Conservation (phyloP, 2,113 vertebrate genomes). For the Cochlearius cochlearius region DNA sequence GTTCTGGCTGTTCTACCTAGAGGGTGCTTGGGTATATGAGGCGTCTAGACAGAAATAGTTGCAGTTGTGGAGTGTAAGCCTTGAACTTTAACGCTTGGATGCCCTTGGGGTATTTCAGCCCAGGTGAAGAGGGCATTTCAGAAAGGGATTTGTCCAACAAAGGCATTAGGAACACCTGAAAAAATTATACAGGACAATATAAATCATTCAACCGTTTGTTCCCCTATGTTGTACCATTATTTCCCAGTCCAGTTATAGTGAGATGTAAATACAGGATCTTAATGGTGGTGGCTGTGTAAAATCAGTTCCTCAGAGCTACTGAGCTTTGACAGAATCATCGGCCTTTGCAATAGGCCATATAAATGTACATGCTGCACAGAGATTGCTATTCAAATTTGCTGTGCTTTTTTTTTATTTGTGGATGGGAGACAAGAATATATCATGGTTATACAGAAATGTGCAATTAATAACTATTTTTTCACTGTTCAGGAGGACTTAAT, state of each 20-base stretch:
- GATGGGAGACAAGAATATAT: background rate
- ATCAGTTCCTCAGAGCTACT: background rate
- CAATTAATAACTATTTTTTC: background rate
- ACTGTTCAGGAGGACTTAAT: background rate
- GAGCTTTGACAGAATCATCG: background rate
- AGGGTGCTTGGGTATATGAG: background rate
- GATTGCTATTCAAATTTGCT: background rate
- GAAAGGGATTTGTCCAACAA: background rate
- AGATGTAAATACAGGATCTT: background rate
- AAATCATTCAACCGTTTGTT: background rate
- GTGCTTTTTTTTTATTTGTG: background rate
- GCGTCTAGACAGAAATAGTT: background rate
- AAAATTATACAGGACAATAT: background rate
- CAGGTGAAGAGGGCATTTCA: background rate
- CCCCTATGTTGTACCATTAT: background rate
- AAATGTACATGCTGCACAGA: background rate
- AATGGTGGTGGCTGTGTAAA: background rate
- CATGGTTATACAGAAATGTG: background rate
- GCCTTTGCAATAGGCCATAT: background rate
- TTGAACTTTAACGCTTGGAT: background rate
- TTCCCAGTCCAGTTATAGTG: background rate
- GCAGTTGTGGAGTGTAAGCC: background rate
- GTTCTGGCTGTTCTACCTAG: background rate
- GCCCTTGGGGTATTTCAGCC: background rate
- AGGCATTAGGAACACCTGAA: background rate